Conservation (phyloP, 2,888 invertebrate species). For the Parapristionchus giblindavisi region DNA sequence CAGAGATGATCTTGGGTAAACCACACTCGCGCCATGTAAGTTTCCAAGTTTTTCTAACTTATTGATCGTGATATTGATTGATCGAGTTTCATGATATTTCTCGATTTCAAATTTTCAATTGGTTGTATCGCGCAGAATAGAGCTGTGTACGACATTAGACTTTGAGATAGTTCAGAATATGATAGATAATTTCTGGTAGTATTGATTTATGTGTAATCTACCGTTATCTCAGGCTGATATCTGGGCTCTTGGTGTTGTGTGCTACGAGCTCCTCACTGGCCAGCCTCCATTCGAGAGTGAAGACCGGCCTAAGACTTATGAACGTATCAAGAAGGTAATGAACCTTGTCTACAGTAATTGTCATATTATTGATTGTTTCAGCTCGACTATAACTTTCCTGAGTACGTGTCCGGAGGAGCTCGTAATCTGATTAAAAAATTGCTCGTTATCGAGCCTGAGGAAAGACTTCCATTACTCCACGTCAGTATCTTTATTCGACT, state of each 20-base stretch:
- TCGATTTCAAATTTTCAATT: too few relatives aligned
- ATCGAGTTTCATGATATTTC: background rate
- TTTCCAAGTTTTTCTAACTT: too few relatives aligned
- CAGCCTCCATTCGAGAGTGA: slow-evolving; percentile 89
- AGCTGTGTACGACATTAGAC: too few relatives aligned
- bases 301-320: slow-evolving; percentile 71
- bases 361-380: slow-evolving; percentile 8
- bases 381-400: slow-evolving; percentile 71
- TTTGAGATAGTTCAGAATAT: too few relatives aligned
- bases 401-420: slow-evolving; percentile 71
- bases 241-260: slow-evolving; percentile 94
- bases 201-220: too few relatives aligned
- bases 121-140: too few relatives aligned
- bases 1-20: slow-evolving; percentile 89
- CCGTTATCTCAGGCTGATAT: slow-evolving; percentile 78
- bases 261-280: slow-evolving; percentile 92
- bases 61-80: too few relatives aligned
- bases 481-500: too few relatives aligned
- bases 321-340: slow-evolving; percentile 70
- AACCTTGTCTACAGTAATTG: background rate
- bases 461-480: slow-evolving; percentile 55
- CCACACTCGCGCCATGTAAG: slow-evolving; percentile 78
- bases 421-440: slow-evolving; percentile 71
- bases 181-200: too few relatives aligned
- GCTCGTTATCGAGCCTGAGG: slow-evolving; percentile 51